phyloP scores from a whole-genome alignment of 1,140 invertebrate species.

The Pseudobourletiella spinata region DNA sequence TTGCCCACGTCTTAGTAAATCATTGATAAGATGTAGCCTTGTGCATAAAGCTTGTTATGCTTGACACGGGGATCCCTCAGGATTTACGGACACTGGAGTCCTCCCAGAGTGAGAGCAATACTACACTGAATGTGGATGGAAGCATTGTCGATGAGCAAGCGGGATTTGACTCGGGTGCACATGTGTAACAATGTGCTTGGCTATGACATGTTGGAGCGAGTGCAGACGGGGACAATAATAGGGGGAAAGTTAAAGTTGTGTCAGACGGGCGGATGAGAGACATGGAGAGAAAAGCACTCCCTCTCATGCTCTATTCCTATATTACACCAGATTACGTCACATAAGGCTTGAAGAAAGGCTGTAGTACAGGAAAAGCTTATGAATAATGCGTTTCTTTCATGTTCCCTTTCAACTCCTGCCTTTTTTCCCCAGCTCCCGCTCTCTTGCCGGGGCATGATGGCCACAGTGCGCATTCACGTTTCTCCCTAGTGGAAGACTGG shows the following conservation, averaged over 20 bases:
- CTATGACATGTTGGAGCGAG: too few species aligned
- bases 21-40: slow-evolving; percentile 7
- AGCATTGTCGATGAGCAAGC: too few species aligned
- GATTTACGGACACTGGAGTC: too few species aligned
- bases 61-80: too few species aligned
- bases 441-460: too few species aligned
- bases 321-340: slow-evolving; percentile 7
- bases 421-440: not conserved
- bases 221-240: not conserved
- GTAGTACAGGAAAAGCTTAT: not conserved
- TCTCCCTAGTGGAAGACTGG: too few species aligned
- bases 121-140: too few species aligned
- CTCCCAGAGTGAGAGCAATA: too few species aligned
- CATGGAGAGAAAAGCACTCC: slow-evolving; percentile 2
- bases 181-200: too few species aligned
- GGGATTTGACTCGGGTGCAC: too few species aligned
- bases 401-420: not conserved
- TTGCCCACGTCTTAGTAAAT: not conserved
- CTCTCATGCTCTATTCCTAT: not conserved
- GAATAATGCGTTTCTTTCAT: slow-evolving; percentile 4
- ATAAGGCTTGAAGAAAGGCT: slow-evolving; percentile 7
- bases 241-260: not conserved
- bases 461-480: too few species aligned
- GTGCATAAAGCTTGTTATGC: too few species aligned
- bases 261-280: not conserved